Percentiles rank a stretch among this genome's conserved stretches.
Conservation (phyloP, 2,888 invertebrate genomes). For the Drosophila nigricruria region DNA sequence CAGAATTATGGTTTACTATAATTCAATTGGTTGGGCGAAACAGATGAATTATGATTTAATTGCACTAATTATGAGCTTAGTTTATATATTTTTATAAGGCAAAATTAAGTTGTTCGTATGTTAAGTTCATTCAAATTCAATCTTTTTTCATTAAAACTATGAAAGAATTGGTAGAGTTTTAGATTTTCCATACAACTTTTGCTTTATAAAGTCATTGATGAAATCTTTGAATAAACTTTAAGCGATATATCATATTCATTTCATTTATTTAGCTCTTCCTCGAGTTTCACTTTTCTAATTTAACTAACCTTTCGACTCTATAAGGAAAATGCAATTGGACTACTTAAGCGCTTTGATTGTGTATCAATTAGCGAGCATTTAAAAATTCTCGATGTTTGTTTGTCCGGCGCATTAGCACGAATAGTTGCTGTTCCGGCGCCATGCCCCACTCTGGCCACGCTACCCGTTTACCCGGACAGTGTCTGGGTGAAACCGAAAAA, state of each 20-base stretch:
- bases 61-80: conserved; percentile 13
- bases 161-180: not conserved
- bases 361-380: conserved; percentile 61
- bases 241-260: not conserved
- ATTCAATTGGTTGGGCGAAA: conserved; percentile 24
- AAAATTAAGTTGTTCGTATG: not conserved
- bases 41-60: conserved; percentile 46
- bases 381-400: conserved; percentile 42
- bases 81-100: not conserved
- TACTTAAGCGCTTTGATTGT: conserved; percentile 49
- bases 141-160: not conserved
- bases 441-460: not conserved
- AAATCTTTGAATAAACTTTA: not conserved
- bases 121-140: not conserved
- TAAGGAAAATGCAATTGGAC: conserved; percentile 61
- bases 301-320: not conserved
- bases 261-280: not conserved
- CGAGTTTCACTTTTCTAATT: not conserved
- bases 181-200: not conserved
- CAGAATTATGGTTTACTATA: conserved; percentile 22
- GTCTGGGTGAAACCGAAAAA: conserved; percentile 40
- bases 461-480: not conserved
- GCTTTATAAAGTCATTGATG: not conserved
- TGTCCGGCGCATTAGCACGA: conserved; percentile 45
- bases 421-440: conserved; percentile 8